These are phyloP conservation scores for Hafferia zeledoni DNA, from an alignment of 2,797 vertebrate species.

Conservation along the genomic window DNA sequence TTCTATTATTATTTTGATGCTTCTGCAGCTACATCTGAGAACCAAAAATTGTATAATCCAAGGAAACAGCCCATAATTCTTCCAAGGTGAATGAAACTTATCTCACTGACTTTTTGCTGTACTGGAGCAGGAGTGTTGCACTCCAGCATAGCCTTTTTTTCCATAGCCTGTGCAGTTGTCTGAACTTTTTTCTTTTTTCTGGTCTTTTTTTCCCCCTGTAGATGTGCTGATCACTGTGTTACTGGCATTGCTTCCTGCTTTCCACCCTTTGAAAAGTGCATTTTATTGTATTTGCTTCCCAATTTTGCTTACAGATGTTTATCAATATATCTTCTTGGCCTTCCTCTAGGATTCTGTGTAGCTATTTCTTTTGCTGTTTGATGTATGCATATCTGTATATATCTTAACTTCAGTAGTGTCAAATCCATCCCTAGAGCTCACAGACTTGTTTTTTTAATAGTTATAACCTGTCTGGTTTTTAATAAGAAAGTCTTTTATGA, in stretches of 20 bases:
- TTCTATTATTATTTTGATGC: background rate
- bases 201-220: background rate
- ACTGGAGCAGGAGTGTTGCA: background rate
- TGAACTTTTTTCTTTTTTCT: background rate
- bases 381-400: background rate
- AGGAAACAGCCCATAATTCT: background rate
- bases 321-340: background rate
- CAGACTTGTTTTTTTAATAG: background rate
- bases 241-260: background rate
- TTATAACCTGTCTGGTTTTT: constrained; percentile 14
- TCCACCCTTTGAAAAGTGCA: background rate
- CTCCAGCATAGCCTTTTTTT: background rate
- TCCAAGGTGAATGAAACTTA: background rate
- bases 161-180: background rate
- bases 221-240: background rate
- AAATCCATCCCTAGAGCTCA: background rate
- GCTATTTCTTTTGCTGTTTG: background rate
- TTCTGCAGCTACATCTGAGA: background rate
- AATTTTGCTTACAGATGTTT: background rate
- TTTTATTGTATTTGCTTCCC: background rate
- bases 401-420: background rate
- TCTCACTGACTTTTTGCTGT: background rate
- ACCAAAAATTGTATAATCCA: background rate
- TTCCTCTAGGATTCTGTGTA: background rate
- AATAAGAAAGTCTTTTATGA: constrained; percentile 54